phyloP scores from a whole-genome alignment of 2,113 vertebrate species.

The Bos javanicus region DNA sequence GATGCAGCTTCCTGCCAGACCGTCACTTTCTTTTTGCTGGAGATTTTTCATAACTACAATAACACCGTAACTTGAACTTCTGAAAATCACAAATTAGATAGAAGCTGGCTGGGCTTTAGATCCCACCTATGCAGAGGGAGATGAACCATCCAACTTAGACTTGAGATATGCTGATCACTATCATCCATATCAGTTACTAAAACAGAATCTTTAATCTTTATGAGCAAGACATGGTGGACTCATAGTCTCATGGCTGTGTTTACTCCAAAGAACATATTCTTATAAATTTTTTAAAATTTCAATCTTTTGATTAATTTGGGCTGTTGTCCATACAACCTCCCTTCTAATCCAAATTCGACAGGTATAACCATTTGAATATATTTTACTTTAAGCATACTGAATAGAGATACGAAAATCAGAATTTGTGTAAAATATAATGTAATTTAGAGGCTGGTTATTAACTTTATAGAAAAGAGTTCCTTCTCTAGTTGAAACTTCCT shows the following conservation, averaged over 20 bases:
- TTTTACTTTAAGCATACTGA: constrained; percentile 11
- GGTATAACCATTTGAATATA: not conserved
- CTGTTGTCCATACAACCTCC: not conserved
- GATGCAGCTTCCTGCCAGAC: not conserved
- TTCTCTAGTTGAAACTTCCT: not conserved
- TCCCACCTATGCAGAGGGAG: not conserved
- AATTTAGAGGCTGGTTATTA: not conserved
- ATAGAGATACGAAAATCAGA: not conserved
- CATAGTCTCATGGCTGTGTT: not conserved
- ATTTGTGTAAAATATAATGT: not conserved
- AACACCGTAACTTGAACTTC: not conserved
- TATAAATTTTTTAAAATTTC: not conserved
- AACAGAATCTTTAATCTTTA: not conserved
- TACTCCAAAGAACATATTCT: not conserved
- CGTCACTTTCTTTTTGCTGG: not conserved
- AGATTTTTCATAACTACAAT: not conserved
- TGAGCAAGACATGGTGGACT: not conserved
- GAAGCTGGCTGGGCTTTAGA: not conserved
- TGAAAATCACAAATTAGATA: not conserved
- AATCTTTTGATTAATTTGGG: constrained; percentile 12
- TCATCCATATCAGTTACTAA: not conserved
- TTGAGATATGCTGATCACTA: not conserved
- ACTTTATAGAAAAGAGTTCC: constrained; percentile 19
- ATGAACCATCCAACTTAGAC: not conserved
- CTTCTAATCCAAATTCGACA: not conserved